These are phyloP conservation scores for Drosophila testacea DNA, from an alignment of 2,888 invertebrate species.

Conservation along the genomic window DNA sequence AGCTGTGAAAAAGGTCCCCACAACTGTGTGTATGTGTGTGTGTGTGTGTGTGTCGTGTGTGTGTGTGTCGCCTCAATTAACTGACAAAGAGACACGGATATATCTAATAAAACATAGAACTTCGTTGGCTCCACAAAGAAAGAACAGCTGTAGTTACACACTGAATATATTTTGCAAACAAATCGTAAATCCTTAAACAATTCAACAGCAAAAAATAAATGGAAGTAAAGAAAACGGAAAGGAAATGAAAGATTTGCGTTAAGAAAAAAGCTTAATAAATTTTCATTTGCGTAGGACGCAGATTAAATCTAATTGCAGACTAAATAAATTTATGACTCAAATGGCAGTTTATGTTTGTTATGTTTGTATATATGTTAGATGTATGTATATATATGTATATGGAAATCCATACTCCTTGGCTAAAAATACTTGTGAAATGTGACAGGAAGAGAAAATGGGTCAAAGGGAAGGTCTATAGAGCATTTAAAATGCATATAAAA, in stretches of 20 bases:
- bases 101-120: conserved; percentile 20
- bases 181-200: conserved; percentile 8
- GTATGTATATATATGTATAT: too few relatives aligned
- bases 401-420: background rate
- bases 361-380: background rate
- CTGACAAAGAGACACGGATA: conserved; percentile 18
- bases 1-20: conserved; percentile 27
- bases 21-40: background rate
- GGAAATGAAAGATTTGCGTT: conserved; percentile 21
- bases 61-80: conserved; percentile 40
- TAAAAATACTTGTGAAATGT: background rate
- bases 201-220: background rate
- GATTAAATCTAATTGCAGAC: conserved; percentile 24
- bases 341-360: background rate
- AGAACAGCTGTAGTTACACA: conserved; percentile 11
- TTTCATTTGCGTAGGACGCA: conserved; percentile 21
- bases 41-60: conserved; percentile 1
- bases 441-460: background rate
- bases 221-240: background rate
- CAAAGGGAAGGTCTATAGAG: background rate
- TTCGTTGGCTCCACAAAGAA: conserved; percentile 1
- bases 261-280: conserved; percentile 21
- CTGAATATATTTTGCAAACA: conserved; percentile 14
- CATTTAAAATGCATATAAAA: background rate
- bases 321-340: conserved; percentile 23